Conservation (phyloP, 2,888 invertebrate genomes). For the Aproaerema taeniolella region DNA sequence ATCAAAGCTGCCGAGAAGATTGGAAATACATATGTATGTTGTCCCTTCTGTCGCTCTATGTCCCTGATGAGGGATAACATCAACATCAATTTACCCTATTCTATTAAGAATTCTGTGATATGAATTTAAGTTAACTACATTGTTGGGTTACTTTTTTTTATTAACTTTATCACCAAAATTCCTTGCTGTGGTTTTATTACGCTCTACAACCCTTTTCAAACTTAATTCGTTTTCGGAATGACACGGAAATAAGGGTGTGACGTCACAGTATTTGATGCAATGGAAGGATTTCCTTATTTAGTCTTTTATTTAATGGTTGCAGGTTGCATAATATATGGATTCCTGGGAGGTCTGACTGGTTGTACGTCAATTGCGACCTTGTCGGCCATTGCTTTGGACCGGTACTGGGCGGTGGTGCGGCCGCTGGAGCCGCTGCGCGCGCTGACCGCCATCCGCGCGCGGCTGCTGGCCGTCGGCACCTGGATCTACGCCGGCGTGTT, state of each 20-base stretch:
- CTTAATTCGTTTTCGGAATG: too few species aligned
- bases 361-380: slow-evolving; percentile 88
- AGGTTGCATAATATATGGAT: slow-evolving; percentile 89
- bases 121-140: too few species aligned
- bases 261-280: neutral
- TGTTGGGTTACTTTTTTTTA: too few species aligned
- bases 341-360: slow-evolving; percentile 88
- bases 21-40: too few species aligned
- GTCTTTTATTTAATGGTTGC: slow-evolving; percentile 27
- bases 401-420: slow-evolving; percentile 88
- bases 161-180: too few species aligned
- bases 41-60: too few species aligned
- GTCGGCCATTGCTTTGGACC: slow-evolving; percentile 87
- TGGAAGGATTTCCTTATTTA: neutral
- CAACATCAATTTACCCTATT: too few species aligned
- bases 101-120: too few species aligned
- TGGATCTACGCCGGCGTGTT: slow-evolving; percentile 87
- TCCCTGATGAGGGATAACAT: too few species aligned
- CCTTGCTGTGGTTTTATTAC: too few species aligned
- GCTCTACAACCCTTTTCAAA: neutral
- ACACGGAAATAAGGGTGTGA: neutral
- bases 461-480: slow-evolving; percentile 78
- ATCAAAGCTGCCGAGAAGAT: too few species aligned
- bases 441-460: slow-evolving; percentile 79
- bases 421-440: slow-evolving; percentile 83